Evolutionary conservation across 1,140 invertebrate genomes (phyloP).

Genomic region (Drosophila elegans): DNA sequence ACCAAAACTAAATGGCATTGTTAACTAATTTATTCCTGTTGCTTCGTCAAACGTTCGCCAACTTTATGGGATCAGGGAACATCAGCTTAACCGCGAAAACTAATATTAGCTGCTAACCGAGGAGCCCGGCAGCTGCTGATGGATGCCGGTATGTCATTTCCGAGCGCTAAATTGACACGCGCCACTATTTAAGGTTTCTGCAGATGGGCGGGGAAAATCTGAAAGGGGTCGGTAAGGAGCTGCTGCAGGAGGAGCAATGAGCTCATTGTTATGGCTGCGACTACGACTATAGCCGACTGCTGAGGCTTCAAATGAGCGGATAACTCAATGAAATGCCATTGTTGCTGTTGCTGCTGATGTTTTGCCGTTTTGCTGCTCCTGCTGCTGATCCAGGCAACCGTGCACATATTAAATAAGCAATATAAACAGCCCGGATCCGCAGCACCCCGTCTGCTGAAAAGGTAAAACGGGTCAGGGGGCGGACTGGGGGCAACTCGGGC

Average conservation of each 20-base stretch:
- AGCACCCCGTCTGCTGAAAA: constrained; percentile 48
- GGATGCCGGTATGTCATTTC: constrained; percentile 54
- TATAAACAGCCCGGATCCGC: constrained; percentile 59
- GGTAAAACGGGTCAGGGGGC: constrained; percentile 37
- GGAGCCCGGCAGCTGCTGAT: constrained; percentile 25
- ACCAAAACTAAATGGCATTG: too few relatives aligned
- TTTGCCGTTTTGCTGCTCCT: constrained; percentile 15
- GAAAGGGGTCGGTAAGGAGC: neutral
- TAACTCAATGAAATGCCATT: constrained; percentile 78
- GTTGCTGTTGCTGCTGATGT: constrained; percentile 54
- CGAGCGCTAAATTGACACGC: constrained; percentile 72
- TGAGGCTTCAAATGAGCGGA: constrained; percentile 72
- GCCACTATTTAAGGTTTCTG: constrained; percentile 68
- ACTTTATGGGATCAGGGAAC: constrained; percentile 4
- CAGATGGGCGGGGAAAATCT: constrained; percentile 2
- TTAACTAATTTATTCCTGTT: neutral
- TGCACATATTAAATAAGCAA: constrained; percentile 82
- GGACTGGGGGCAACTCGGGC: constrained; percentile 19
- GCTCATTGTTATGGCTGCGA: constrained; percentile 70
- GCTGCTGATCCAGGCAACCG: constrained; percentile 64
- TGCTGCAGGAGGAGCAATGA: constrained; percentile 48
- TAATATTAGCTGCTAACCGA: constrained; percentile 19
- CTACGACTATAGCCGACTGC: constrained; percentile 37
- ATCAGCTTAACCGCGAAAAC: constrained; percentile 23
- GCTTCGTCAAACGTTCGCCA: neutral